Evolutionary conservation across 2,113 vertebrate genomes (phyloP).

Genomic region (Zeus faber): DNA sequence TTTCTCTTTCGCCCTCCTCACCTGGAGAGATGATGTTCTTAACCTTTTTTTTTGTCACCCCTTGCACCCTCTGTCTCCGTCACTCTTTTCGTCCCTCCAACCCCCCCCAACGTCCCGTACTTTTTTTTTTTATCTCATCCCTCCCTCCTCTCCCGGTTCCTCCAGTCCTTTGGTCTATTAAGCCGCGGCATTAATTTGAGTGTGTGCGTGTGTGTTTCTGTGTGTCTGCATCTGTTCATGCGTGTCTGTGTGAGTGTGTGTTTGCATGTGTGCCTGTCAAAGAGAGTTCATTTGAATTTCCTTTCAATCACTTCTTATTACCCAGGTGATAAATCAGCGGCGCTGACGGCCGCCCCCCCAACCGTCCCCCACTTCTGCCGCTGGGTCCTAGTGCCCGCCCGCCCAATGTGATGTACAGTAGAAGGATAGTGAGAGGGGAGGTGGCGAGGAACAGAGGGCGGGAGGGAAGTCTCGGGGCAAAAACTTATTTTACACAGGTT

Average conservation of each 20-base stretch:
- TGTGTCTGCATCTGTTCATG: slow-evolving; percentile 3
- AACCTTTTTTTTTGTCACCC: no score
- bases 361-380: slow-evolving; percentile 72
- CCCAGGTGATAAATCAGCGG: slow-evolving; percentile 58
- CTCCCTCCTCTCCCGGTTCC: slow-evolving; percentile 37
- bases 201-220: slow-evolving; percentile 25
- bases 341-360: slow-evolving; percentile 4
- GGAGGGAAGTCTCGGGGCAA: no score
- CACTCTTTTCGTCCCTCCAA: slow-evolving; percentile 42
- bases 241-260: slow-evolving; percentile 31
- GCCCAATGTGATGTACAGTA: slow-evolving; percentile 59
- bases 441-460: slow-evolving; percentile 6
- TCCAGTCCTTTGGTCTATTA: slow-evolving; percentile 71
- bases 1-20: background rate
- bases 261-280: slow-evolving; percentile 83
- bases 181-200: slow-evolving; percentile 72
- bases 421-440: slow-evolving; percentile 15
- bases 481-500: no score
- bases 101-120: slow-evolving; percentile 38
- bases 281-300: slow-evolving; percentile 99
- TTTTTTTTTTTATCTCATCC: slow-evolving; percentile 54
- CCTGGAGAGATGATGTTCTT: slow-evolving; percentile 16
- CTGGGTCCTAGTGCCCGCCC: slow-evolving; percentile 72
- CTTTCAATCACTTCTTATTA: slow-evolving; percentile 98
- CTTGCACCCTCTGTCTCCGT: slow-evolving; percentile 27